Evolutionary conservation across 2,113 vertebrate genomes (phyloP).

Genomic region (Tetrao urogallus): DNA sequence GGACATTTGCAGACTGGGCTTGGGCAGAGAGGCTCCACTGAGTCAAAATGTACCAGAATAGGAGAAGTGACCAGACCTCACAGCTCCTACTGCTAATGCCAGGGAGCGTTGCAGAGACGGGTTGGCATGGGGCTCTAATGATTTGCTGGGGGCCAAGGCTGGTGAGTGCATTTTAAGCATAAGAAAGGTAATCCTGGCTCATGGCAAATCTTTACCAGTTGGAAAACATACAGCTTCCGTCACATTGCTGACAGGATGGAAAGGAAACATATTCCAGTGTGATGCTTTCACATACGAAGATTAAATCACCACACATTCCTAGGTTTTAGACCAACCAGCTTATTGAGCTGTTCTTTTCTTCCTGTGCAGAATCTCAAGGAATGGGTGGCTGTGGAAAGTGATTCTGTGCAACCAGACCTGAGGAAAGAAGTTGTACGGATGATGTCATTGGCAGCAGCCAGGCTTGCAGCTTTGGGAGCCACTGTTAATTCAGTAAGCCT

Average conservation of each 20-base stretch:
- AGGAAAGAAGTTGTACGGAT: slow-evolving; percentile 82
- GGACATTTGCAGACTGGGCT: not conserved
- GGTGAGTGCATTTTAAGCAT: not conserved
- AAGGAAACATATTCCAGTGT: not conserved
- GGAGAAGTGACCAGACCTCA: not conserved
- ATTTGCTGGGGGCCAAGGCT: not conserved
- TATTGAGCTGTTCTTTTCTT: not conserved
- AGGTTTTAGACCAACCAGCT: not conserved
- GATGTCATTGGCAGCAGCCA: slow-evolving; percentile 80
- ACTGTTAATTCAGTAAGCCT: slow-evolving; percentile 76
- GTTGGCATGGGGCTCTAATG: not conserved
- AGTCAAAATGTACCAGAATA: not conserved
- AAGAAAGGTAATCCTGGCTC: not conserved
- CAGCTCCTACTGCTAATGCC: not conserved
- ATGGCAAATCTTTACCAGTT: not conserved
- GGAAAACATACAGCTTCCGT: fast-evolving
- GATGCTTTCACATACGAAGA: not conserved
- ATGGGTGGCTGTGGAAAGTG: slow-evolving; percentile 90
- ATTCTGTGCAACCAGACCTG: slow-evolving; percentile 83
- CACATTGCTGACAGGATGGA: not conserved
- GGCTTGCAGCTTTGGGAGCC: slow-evolving; percentile 82
- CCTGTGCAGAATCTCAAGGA: slow-evolving; percentile 80
- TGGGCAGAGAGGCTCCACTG: not conserved
- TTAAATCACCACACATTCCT: not conserved
- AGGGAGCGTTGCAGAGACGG: not conserved